These are phyloP conservation scores for Nycticebus coucang DNA, from an alignment of 2,113 vertebrate genomes.

Conservation along the genomic window DNA sequence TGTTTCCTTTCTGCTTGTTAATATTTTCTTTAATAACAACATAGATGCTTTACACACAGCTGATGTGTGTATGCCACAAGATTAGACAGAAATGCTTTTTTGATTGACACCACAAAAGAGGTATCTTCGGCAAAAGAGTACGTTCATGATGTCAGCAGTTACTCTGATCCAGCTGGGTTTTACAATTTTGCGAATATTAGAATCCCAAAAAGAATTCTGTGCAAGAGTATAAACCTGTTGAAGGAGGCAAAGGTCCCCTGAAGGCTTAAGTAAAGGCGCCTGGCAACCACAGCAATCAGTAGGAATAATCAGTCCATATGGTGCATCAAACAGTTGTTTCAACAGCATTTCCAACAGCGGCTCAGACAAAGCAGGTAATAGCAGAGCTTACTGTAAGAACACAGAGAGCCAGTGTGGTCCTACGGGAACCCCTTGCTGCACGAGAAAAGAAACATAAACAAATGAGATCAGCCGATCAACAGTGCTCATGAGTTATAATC, in stretches of 20 bases:
- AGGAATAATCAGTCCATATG: constrained; percentile 6
- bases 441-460: constrained; percentile 5
- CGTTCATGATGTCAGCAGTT: not conserved
- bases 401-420: not conserved
- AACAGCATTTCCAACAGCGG: not conserved
- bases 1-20: not conserved
- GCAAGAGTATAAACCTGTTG: not conserved
- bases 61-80: not conserved
- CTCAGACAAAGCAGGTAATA: not conserved
- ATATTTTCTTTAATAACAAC: constrained; percentile 26
- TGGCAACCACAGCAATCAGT: not conserved
- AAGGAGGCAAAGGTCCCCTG: not conserved
- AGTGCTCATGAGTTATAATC: not conserved
- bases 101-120: not conserved
- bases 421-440: not conserved
- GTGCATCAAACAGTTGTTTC: not conserved
- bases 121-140: not conserved
- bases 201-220: constrained; percentile 28
- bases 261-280: constrained; percentile 8
- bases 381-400: not conserved
- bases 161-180: not conserved
- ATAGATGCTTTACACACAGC: not conserved
- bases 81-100: not conserved
- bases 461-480: not conserved
- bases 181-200: not conserved